Evolutionary conservation across 1,140 invertebrate species (phyloP).

Genomic region (Ridgeia piscesae): DNA sequence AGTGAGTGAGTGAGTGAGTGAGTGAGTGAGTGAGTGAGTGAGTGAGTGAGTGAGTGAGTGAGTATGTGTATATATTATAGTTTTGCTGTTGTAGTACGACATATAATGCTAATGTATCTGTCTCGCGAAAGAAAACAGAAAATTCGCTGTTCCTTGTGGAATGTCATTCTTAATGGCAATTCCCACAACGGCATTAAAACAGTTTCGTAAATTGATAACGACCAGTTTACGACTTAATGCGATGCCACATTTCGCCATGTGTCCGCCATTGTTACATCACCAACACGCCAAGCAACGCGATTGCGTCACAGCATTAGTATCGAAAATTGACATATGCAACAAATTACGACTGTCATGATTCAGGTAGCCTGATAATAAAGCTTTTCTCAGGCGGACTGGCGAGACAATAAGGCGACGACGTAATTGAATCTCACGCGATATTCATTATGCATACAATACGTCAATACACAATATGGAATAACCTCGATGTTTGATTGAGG

Average conservation of each 20-base stretch:
- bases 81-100: background rate
- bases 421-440: background rate
- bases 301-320: background rate
- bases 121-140: background rate
- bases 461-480: background rate
- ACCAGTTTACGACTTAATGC: background rate
- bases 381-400: background rate
- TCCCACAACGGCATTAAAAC: background rate
- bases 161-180: background rate
- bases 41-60: no score
- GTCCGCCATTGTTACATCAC: background rate
- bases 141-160: background rate
- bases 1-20: no score
- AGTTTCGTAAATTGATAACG: background rate
- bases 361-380: background rate
- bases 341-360: background rate
- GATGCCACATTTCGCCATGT: background rate
- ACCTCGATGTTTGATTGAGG: background rate
- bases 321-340: background rate
- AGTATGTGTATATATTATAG: no score
- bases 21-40: no score
- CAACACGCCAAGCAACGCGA: background rate
- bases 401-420: background rate
- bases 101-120: background rate
- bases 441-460: background rate